Conservation (phyloP, 1,140 invertebrate genomes). For the Popillia japonica region DNA sequence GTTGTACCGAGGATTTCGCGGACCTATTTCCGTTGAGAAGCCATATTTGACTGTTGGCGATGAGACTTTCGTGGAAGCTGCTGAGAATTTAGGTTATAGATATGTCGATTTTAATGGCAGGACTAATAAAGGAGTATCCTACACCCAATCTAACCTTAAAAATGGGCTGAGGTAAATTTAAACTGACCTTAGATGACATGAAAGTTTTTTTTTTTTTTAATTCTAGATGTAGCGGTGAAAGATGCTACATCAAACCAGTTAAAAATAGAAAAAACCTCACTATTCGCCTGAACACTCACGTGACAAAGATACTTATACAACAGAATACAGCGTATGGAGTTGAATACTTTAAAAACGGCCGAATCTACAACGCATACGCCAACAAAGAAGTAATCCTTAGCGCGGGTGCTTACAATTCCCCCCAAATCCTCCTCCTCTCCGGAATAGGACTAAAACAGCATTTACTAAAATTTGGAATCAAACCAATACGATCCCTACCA, state of each 20-base stretch:
- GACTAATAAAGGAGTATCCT: constrained; percentile 50
- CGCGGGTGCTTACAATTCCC: constrained; percentile 85
- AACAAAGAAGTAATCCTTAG: constrained; percentile 86
- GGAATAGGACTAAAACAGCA: constrained; percentile 76
- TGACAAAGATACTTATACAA: constrained; percentile 83
- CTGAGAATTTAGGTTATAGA: constrained; percentile 59
- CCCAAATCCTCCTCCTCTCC: constrained; percentile 83
- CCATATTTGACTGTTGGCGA: constrained; percentile 58
- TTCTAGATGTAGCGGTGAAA: constrained; percentile 81
- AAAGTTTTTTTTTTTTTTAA: no score
- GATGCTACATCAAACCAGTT: constrained; percentile 85
- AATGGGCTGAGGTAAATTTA: constrained; percentile 63
- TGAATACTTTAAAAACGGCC: constrained; percentile 77
- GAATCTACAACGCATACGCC: constrained; percentile 73
- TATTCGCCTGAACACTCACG: constrained; percentile 81
- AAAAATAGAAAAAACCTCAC: constrained; percentile 82
- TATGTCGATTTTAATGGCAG: constrained; percentile 65
- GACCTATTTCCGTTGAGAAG: constrained; percentile 47
- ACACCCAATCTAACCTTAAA: constrained; percentile 43
- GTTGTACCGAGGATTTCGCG: constrained; percentile 35
- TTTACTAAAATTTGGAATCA: constrained; percentile 60
- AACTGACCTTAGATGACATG: background rate
- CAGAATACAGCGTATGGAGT: constrained; percentile 78
- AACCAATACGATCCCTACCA: constrained; percentile 59
- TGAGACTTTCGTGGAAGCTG: constrained; percentile 43